Evolutionary conservation across 2,797 vertebrate species (phyloP), one percentile per base, ranked within the genome.

Genomic region (Coendou prehensilis): DNA sequence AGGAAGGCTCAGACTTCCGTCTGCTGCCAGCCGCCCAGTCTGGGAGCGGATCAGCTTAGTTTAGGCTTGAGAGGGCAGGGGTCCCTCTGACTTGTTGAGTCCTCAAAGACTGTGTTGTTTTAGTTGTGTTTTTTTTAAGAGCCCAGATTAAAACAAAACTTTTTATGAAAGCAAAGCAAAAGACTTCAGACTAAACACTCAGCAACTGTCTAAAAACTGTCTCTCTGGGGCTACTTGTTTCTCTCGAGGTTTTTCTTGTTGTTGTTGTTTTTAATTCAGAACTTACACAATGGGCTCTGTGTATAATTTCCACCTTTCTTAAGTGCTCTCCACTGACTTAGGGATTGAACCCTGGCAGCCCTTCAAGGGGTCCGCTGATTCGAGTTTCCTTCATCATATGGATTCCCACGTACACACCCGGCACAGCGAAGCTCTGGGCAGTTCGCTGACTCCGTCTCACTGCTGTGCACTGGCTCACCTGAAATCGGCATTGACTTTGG

Each of bases 231-330:
- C 47, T 63, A 57, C 71, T 41, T 18, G 8, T 64, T 18, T 57
- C 20, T 67, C n/a, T 69, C 10, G 1, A 50, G 9, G 17, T 17
- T 63, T 10, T 71, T 8, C 9, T 5, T 59, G 2, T 41, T 41
- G 37, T 87, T 81, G 41, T 26, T 26, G 64, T 54, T 54, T 30
- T 71, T 64, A 93, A 87, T 84, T 90, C 67, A 88, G 50, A 94
- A 47, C 14, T 18, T 52, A 45, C 80, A n/a, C 22, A 89, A 59
- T 64, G 17, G 71, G 9, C 6, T 84, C 6, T 81, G 91, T 57
- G 30, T 91, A 61, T 22, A 37, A 80, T 26, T 54, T 95, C 47
- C 41, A 18, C n/a, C 23, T 22, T 87, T 63, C 26, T 8, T 61
- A 75, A 18, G 45, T 89, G 33, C 79, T 81, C 22, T 59, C 45